Percentiles rank a stretch among this genome's conserved stretches.
Conservation (phyloP, 2,113 vertebrate genomes). For the Daubentonia madagascariensis region DNA sequence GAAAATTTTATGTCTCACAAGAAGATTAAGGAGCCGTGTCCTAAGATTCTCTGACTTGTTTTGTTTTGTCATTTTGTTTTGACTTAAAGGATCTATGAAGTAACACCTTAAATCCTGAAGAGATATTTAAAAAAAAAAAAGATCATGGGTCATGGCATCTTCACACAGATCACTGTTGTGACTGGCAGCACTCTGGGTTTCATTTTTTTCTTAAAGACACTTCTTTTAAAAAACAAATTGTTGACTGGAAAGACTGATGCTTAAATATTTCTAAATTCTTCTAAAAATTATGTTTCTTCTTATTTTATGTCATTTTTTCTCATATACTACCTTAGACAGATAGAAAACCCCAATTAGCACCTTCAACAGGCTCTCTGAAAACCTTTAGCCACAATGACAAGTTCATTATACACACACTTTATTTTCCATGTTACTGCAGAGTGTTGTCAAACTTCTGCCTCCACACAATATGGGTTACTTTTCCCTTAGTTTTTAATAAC, state of each 20-base stretch:
- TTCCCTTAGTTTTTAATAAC: neutral
- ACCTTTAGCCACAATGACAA: neutral
- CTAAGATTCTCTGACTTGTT: neutral
- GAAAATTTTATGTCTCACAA: neutral
- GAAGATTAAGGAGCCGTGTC: neutral
- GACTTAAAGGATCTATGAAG: neutral
- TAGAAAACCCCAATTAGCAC: neutral
- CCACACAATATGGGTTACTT: neutral
- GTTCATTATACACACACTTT: neutral
- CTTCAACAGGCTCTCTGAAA: neutral
- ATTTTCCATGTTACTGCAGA: neutral
- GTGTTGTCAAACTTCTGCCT: neutral
- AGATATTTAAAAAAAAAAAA: neutral
- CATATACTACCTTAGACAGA: neutral
- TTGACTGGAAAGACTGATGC: neutral
- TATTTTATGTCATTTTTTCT: neutral
- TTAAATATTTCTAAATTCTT: neutral
- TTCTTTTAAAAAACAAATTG: neutral
- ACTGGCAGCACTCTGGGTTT: rapidly evolving
- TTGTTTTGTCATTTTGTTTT: neutral
- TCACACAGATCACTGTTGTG: neutral
- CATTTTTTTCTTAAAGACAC: neutral
- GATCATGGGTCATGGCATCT: neutral
- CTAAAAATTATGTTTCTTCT: neutral
- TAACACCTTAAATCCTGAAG: neutral